Base-by-base conservation (phyloP, 2,888 invertebrate species). In the Eurytoma adleriae region DNA sequence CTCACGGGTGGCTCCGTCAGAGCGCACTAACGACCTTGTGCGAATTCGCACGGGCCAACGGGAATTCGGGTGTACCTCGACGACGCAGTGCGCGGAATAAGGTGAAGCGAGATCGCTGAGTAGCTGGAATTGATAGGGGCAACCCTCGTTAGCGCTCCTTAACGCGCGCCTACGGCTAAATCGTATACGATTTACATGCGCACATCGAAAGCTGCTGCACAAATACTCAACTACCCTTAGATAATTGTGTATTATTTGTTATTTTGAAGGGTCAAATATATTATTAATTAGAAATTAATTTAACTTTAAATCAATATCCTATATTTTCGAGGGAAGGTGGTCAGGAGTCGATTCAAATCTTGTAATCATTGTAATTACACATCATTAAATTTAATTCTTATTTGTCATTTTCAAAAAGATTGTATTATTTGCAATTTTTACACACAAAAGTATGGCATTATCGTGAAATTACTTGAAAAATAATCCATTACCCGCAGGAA, bases 91-190 rank as follows among this genome's bases (percentile, higher is more conserved):
- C 40, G n/a, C 48, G 70, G 62, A 56, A 64, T 50, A 64, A 69
- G 69, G 80, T 79, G 40, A 16, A 14, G 30, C 73, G 69, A 66
- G 73, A 77, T 72, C 77, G 81, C 85, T 85, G 85, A 85, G 85
- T 86, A 84, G 84, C 88, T 89, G 86, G 85, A 87, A 86, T 85
- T 88, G 88, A 88, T 88, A 86, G 86, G 86, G 86, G 85, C 84
- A 82, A 83, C 86, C 85, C 85, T 86, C 86, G 86, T 87, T 86
- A 86, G 84, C 83, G 84, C 82, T 84, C 82, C 83, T 83, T 84
- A 57, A 20, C 56, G 16, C 62, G 78, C 81, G 40, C 18, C 67
- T 72, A 72, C 83, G 78, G 83, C 62, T 72, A 50, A 52, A 50
- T 13, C 30, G 40, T 30, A 14, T 48, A 40, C 18, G 59, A 59